phyloP scores from a whole-genome alignment of 1,140 invertebrate species.

The Trichonephila clavata region DNA sequence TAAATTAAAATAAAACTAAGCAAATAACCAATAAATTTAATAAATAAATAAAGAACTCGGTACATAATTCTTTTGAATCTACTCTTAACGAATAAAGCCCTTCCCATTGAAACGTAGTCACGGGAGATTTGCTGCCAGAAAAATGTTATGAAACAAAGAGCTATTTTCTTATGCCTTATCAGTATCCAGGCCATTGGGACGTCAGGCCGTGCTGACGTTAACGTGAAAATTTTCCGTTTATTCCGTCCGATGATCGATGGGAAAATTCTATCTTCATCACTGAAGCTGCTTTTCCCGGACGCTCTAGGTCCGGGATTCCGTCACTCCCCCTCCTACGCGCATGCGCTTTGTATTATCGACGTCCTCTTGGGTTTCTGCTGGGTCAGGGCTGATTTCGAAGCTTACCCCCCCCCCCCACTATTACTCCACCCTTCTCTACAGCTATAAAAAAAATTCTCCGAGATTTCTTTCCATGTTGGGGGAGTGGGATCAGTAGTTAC shows the following conservation, averaged over 20 bases:
- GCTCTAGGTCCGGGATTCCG: not conserved
- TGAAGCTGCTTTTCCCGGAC: constrained; percentile 19
- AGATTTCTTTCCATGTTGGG: not conserved
- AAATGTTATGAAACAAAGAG: not conserved
- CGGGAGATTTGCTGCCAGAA: not conserved
- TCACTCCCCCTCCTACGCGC: not conserved
- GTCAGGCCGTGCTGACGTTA: constrained; percentile 10
- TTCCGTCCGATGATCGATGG: constrained; percentile 31
- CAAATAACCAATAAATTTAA: no score
- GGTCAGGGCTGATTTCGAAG: constrained; percentile 21
- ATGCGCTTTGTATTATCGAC: constrained; percentile 33
- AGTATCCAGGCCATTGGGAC: not conserved
- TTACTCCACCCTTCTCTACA: not conserved
- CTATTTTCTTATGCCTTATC: not conserved
- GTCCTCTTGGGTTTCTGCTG: constrained; percentile 23
- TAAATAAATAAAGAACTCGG: no score
- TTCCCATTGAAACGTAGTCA: no score
- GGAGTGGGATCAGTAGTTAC: not conserved
- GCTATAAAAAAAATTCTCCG: not conserved
- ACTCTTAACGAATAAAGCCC: no score
- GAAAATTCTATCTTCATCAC: constrained; percentile 18
- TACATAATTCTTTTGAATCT: no score
- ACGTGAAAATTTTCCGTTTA: constrained; percentile 13
- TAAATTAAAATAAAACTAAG: no score
- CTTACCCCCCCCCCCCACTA: not conserved